phyloP scores from a whole-genome alignment of 1,140 invertebrate species.

The Sitophilus oryzae region DNA sequence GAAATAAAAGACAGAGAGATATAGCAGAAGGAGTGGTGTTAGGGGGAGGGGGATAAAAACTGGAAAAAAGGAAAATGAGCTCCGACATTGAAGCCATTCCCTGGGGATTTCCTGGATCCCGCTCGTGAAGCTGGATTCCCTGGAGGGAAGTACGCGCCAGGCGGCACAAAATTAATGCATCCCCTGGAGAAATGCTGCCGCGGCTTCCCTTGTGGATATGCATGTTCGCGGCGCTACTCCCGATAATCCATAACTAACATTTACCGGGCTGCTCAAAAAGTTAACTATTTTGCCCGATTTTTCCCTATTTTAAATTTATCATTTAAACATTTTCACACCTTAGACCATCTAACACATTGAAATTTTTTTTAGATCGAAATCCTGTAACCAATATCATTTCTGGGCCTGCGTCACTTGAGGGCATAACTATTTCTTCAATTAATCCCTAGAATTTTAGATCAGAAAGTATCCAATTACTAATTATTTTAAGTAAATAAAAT shows the following conservation, averaged over 20 bases:
- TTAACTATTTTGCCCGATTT: neutral
- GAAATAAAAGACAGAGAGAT: constrained; percentile 11
- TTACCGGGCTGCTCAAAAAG: constrained; percentile 1
- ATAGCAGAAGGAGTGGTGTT: constrained; percentile 8
- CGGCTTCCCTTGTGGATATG: constrained; percentile 38
- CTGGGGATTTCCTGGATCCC: constrained; percentile 26
- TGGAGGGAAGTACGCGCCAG: constrained; percentile 60
- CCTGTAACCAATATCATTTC: no score
- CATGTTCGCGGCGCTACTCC: constrained; percentile 28
- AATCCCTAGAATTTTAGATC: no score
- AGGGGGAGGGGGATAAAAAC: constrained; percentile 14
- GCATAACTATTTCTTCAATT: no score
- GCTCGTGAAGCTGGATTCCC: constrained; percentile 43
- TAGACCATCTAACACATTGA: no score
- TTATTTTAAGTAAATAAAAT: no score
- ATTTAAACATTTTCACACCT: no score
- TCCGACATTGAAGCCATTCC: constrained; percentile 36
- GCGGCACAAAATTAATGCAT: constrained; percentile 66
- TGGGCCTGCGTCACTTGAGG: no score
- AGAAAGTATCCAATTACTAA: no score
- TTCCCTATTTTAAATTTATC: no score
- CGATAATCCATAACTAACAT: constrained; percentile 16
- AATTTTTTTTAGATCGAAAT: no score
- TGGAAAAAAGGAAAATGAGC: constrained; percentile 37
- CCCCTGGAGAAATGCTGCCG: constrained; percentile 55